These are phyloP conservation scores for Leptoclinus maculatus DNA, from an alignment of 2,797 vertebrate species.

Conservation along the genomic window DNA sequence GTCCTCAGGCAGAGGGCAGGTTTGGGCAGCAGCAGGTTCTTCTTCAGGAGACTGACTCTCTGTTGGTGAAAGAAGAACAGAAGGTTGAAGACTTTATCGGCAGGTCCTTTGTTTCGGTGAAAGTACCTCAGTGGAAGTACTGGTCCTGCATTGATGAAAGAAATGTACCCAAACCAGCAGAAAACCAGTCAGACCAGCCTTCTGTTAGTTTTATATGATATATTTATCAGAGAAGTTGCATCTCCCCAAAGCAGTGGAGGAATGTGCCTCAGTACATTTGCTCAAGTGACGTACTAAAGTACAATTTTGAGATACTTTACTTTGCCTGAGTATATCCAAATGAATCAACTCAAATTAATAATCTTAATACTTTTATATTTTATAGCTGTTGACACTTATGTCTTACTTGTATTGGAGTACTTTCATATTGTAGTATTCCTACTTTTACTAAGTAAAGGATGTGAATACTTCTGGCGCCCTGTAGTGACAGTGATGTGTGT, in stretches of 20 bases:
- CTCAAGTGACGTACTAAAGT: neutral
- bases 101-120: neutral
- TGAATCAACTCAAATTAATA: neutral
- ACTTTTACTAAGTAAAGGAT: neutral
- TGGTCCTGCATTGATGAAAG: neutral
- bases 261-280: neutral
- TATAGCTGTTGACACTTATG: neutral
- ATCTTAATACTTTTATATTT: neutral
- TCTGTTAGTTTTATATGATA: neutral
- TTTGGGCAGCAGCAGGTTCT: conserved; percentile 31
- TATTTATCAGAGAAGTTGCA: neutral
- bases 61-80: conserved; percentile 41
- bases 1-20: conserved; percentile 77
- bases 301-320: neutral
- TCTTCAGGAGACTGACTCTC: conserved; percentile 42
- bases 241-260: neutral
- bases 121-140: neutral
- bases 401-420: neutral
- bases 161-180: neutral
- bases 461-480: neutral
- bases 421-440: neutral
- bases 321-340: conserved; percentile 1
- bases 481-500: neutral
- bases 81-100: neutral
- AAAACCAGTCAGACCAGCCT: neutral